Base-by-base conservation (phyloP, 2,797 vertebrate genomes). In the Pristis pectinata region DNA sequence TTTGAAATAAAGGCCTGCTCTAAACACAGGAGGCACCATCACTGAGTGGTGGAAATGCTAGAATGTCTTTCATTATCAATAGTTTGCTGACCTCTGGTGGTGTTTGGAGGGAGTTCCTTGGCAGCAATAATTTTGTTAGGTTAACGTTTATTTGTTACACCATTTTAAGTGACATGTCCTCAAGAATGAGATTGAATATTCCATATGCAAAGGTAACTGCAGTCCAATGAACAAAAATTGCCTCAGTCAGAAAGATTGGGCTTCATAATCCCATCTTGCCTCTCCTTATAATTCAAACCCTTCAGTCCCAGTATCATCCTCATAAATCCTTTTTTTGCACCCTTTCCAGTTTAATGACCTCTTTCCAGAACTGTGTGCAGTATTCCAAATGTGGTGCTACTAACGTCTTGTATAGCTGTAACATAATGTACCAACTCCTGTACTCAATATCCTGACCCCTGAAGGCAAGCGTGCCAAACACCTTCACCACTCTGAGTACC, bases 81-180 rank as follows among this genome's bases (percentile, higher is more conserved):
- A 67, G 17, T 67, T 15, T 91, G n/a, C 87, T 91, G 87, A 22
- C 87, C 87, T 22, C 87, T 67, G 17, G n/a, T 91, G 87, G 87
- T 10, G 64, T 67, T 91, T 37, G 30, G 61, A 91, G 61, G n/a
- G n/a, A 67, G 9, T 67, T 67, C 17, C n/a, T 41, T 59, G 53
- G 49, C 61, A 24, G 8, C n/a, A 19, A 17, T 67, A 19, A 74
- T 56, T 49, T 22, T 3, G 37, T 80, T 79, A 1, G n/a, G 7
- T 13, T 56, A 4, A 56, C 89, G 30, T 64, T 79, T 74, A 74
- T 74, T 27, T 74, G 70, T 74, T 79, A 5, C 2, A 41, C 64
- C 11, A 61, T 24, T 64, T 91, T 24, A 91, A 24, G 19, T 7
- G 1, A 83, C 11, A 59, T 30, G 17, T 59, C 30, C 0, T 7